A percentile compares a stretch with the other conserved stretches of the same genome.
These are phyloP conservation scores for Drosophila nr. fundita DNA, from an alignment of 2,888 invertebrate genomes.

Conservation along the genomic window DNA sequence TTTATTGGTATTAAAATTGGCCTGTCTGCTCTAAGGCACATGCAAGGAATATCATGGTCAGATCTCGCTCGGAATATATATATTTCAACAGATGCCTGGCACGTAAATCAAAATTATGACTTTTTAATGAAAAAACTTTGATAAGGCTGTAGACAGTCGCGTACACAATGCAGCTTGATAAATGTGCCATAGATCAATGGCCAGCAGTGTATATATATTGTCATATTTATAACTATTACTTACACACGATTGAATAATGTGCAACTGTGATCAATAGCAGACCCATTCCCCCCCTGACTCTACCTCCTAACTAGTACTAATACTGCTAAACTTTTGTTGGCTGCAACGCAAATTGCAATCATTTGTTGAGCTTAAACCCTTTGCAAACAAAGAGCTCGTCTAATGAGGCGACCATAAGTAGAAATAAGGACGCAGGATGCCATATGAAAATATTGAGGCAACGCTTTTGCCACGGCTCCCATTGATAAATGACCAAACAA, in stretches of 20 bases:
- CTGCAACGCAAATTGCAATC: conserved; percentile 63
- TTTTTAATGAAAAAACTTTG: conserved; percentile 65
- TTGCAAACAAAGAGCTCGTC: conserved; percentile 58
- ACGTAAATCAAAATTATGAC: conserved; percentile 73
- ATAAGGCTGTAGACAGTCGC: conserved; percentile 22
- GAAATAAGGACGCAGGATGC: conserved; percentile 14
- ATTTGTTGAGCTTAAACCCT: conserved; percentile 74
- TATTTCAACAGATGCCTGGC: conserved; percentile 62
- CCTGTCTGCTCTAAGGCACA: conserved; percentile 39
- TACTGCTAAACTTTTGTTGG: conserved; percentile 22
- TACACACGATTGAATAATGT: conserved; percentile 82
- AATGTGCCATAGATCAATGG: conserved; percentile 39
- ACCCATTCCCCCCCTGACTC: neutral
- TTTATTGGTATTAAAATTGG: conserved; percentile 56
- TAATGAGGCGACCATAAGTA: conserved; percentile 69
- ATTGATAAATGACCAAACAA: conserved; percentile 64
- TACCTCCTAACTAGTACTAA: neutral
- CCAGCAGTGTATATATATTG: conserved; percentile 15
- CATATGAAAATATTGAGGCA: conserved; percentile 53
- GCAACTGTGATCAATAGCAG: conserved; percentile 32
- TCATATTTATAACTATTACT: conserved; percentile 72
- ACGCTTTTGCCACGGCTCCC: conserved; percentile 7
- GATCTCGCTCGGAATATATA: conserved; percentile 10
- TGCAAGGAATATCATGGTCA: conserved; percentile 21
- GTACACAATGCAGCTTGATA: conserved; percentile 22